Evolutionary conservation across 2,113 vertebrate species (phyloP), one percentile per base, ranked within the genome.

Genomic region (Butorides virescens): DNA sequence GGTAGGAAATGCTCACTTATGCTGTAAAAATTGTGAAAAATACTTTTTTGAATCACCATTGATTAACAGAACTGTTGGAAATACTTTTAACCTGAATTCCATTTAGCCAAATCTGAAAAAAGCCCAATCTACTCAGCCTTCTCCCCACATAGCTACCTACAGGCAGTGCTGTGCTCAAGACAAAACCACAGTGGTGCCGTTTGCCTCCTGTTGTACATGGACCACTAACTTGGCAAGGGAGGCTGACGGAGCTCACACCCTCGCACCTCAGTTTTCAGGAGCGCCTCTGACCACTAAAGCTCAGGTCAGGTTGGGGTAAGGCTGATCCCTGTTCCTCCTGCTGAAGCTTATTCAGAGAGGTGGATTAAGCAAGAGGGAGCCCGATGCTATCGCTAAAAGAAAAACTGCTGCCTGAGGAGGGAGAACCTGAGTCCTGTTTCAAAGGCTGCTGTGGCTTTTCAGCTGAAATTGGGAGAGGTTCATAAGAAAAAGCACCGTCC

Each of bases 111-210:
- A 50, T 50, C 29, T 70, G 29, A 53, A 70, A 73, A 72, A 66
- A 63, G 5, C 3, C 34, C 6, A 66, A 13, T 21, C 8, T 11
- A n/a, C 29, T 71, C 55, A 32, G 10, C 9, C 20, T 71, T 86
- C 10, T 72, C 26, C 29, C 22, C 19, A 12, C 16, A 37, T 0
- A 61, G 46, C 25, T 39, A 39, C 58, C 50, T 67, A 32, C 27
- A 61, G 20, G 39, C 15, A 62, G 14, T 55, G 37, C 20, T 67
- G 19, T 1, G 1, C 27, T 65, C 71, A 47, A 0, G n/a, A 26
- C 17, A 9, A 79, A 70, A 75, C 2, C 1, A 1, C 9, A 34
- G 21, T 0, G 1, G 5, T 42, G 53, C 1, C 1, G 12, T 63
- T 77, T 80, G 25, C 10, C 46, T 84, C 23, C 63, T 73, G 30